phyloP scores from a whole-genome alignment of 2,113 vertebrate genomes.

The Platysteira castanea region DNA sequence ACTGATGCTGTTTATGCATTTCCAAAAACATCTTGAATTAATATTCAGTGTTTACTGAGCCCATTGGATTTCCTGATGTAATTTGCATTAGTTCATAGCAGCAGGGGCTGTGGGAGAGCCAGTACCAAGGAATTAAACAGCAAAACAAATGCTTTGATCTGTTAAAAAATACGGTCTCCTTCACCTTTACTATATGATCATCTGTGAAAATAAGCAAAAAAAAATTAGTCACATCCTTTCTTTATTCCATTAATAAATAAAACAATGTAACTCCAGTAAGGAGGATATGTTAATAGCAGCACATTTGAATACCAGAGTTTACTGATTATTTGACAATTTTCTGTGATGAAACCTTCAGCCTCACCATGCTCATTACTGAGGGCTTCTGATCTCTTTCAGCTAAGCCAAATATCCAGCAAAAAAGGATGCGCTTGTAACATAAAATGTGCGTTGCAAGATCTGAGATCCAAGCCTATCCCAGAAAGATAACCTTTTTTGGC shows the following conservation, averaged over 20 bases:
- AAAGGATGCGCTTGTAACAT: not conserved
- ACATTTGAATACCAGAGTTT: not conserved
- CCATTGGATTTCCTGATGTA: constrained; percentile 30
- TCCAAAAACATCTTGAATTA: constrained; percentile 51
- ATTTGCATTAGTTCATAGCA: constrained; percentile 53
- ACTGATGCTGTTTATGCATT: constrained; percentile 10
- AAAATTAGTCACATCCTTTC: not conserved
- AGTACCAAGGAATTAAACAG: constrained; percentile 30
- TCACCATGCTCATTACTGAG: not conserved
- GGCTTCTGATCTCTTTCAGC: not conserved
- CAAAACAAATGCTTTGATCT: constrained; percentile 49
- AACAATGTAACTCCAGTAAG: not conserved
- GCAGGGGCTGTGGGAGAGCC: not conserved
- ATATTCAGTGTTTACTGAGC: constrained; percentile 51
- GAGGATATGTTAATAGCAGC: not conserved
- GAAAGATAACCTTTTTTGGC: not conserved
- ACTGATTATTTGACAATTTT: not conserved
- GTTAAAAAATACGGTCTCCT: not conserved
- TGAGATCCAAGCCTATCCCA: not conserved
- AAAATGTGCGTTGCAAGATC: not conserved
- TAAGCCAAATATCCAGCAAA: not conserved
- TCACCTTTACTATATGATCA: constrained; percentile 4
- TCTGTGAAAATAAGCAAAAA: not conserved
- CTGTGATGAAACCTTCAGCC: not conserved
- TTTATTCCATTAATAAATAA: not conserved